Percentiles rank a stretch among this genome's conserved stretches.
Evolutionary conservation across 2,113 vertebrate genomes (phyloP).

Genomic region (Microtus richardsoni): DNA sequence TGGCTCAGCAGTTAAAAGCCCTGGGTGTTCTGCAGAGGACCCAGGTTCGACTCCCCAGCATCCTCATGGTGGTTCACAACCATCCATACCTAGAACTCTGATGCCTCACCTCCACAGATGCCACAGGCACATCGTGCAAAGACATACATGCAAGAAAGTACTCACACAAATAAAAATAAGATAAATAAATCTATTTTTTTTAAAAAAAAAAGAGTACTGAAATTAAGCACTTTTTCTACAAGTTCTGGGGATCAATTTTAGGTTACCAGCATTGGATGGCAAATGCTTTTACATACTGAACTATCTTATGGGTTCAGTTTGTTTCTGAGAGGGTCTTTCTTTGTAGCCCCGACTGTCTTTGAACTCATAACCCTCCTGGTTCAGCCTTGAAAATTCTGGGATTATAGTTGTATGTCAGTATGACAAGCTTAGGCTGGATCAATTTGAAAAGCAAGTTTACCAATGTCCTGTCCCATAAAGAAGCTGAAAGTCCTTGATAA

Average conservation of each 20-base stretch:
- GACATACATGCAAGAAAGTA: background rate
- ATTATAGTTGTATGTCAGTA: background rate
- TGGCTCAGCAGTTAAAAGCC: background rate
- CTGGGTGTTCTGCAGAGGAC: background rate
- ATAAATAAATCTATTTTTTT: background rate
- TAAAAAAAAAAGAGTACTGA: background rate
- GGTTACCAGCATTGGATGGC: too few species aligned
- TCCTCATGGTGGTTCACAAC: background rate
- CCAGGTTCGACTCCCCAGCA: background rate
- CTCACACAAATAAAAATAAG: background rate
- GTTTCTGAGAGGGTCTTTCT: background rate
- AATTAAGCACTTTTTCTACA: background rate
- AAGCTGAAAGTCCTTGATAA: background rate
- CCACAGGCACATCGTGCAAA: background rate
- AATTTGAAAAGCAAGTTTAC: background rate
- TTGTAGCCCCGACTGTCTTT: background rate
- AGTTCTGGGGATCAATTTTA: background rate
- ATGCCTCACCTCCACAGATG: background rate
- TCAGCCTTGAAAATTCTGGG: background rate
- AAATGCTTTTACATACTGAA: background rate
- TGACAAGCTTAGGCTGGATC: background rate
- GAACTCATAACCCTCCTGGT: background rate
- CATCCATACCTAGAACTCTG: background rate
- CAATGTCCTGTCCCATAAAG: background rate
- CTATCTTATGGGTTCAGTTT: background rate